Conservation (phyloP, 1,140 invertebrate species). For the Ostrea denselamellosa region DNA sequence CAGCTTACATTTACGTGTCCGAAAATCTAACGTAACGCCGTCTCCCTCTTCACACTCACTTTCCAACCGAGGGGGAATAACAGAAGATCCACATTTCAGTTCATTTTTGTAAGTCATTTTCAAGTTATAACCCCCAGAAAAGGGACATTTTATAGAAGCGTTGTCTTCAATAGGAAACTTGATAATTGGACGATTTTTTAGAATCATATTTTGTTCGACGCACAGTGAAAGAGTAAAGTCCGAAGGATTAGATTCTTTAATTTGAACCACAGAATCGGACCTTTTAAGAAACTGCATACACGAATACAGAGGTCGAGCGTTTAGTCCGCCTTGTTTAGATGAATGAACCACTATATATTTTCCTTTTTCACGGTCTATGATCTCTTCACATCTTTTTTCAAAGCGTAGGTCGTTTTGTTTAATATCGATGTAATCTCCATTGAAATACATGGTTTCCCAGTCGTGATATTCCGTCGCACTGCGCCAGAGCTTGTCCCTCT, state of each 20-base stretch:
- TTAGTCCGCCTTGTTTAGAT: neutral
- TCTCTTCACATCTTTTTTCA: constrained; percentile 18
- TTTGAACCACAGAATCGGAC: constrained; percentile 63
- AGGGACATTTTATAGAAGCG: constrained; percentile 58
- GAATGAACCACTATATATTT: constrained; percentile 62
- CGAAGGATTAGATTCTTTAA: constrained; percentile 55
- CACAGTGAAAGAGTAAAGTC: constrained; percentile 51
- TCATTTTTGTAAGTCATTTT: constrained; percentile 57
- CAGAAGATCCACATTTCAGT: constrained; percentile 53
- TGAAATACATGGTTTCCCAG: constrained; percentile 59
- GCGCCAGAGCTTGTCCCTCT: constrained; percentile 54
- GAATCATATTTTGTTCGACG: constrained; percentile 56
- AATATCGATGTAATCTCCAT: constrained; percentile 51
- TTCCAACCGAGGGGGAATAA: constrained; percentile 65
- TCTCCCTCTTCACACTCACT: constrained; percentile 69
- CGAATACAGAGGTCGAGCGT: constrained; percentile 23
- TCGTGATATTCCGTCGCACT: constrained; percentile 45
- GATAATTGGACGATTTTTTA: constrained; percentile 63
- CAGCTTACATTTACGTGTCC: constrained; percentile 61
- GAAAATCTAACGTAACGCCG: constrained; percentile 67
- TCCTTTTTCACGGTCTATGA: constrained; percentile 48
- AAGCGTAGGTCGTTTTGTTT: constrained; percentile 41
- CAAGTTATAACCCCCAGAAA: constrained; percentile 66
- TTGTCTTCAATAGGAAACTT: constrained; percentile 51
- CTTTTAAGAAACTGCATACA: constrained; percentile 69